Conservation (phyloP, 2,797 vertebrate species). For the Emydoidea blandingii region DNA sequence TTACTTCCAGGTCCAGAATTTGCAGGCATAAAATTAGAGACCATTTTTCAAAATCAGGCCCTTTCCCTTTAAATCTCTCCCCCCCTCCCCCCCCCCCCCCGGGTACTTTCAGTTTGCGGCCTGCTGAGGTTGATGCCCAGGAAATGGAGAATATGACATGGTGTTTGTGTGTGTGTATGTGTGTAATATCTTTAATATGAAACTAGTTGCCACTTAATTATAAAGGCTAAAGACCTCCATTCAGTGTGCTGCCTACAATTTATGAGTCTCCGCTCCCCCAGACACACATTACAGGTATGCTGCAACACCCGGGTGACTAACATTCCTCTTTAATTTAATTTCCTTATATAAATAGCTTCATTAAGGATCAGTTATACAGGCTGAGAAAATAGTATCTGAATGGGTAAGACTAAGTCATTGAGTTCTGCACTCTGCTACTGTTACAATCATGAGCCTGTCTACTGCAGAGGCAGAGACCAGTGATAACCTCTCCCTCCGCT, state of each 20-base stretch:
- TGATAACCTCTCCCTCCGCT: background rate
- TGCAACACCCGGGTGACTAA: slow-evolving; percentile 75
- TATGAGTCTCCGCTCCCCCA: slow-evolving; percentile 74
- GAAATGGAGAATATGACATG: slow-evolving; percentile 74
- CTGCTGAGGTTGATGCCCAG: slow-evolving; percentile 58
- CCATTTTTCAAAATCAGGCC: background rate
- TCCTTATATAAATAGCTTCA: slow-evolving; percentile 80
- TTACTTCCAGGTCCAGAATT: background rate
- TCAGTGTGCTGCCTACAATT: slow-evolving; percentile 72
- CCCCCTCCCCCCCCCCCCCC: background rate
- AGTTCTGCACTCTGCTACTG: slow-evolving; percentile 61
- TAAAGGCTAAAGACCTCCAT: slow-evolving; percentile 72
- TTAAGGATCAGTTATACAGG: slow-evolving; percentile 79
- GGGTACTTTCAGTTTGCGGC: background rate
- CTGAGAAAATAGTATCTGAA: slow-evolving; percentile 73
- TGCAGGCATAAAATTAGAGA: background rate
- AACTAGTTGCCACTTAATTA: slow-evolving; percentile 76
- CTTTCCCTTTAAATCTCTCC: background rate
- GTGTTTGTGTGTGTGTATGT: slow-evolving; percentile 63
- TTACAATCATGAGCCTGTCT: background rate
- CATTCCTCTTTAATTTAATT: slow-evolving; percentile 82
- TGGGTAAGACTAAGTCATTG: slow-evolving; percentile 44
- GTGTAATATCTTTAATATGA: slow-evolving; percentile 74
- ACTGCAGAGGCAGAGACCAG: background rate
- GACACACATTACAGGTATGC: slow-evolving; percentile 53